Base-by-base conservation (phyloP, 2,888 invertebrate genomes). In the Coleophora flavipennella region DNA sequence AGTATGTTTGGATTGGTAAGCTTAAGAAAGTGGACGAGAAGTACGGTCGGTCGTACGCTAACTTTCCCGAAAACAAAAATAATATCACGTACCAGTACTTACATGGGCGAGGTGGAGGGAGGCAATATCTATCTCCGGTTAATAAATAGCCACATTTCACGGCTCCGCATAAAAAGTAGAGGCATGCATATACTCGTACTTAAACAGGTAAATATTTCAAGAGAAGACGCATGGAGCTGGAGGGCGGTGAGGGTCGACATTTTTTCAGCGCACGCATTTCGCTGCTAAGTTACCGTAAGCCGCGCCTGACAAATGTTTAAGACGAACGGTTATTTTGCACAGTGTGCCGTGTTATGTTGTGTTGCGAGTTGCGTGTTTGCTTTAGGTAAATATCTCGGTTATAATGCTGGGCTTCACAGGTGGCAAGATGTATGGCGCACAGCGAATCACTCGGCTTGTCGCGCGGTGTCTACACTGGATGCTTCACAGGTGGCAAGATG, bases 261-360 rank as follows among this genome's bases (percentile, higher is more conserved):
- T 71, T 73, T 71, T 71, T 57, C 62, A 53, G 54, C 55, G 57
- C 51, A 68, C 67, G 66, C 65, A 62, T 67, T 68, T 67, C 67
- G 70, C 67, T 71, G 67, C 73, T 73, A 71, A 78, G 75, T 72
- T 77, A 74, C 65, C 70, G 56, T 81, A 81, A 81, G 80, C 80
- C 75, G 60, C 71, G 61, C 67, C 64, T 81, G 83, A 84, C 83
- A 84, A 81, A 84, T 84, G 79, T 67, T 68, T 70, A 72, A 78
- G 79, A 80, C 78, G 76, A 78, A 81, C 77, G 74, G 79, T 78
- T 80, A 76, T 80, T 76, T 75, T 73, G 68, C 71, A 62, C 69
- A 67, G 64, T 73, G 73, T 76, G n/a, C n/a, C n/a, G n/a, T n/a
- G n/a, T 75, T 73, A 69, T 73, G 65, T 67, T 72, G 51, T 65